A percentile compares a stretch with the other conserved stretches of the same genome.
Conservation (phyloP, 2,888 invertebrate species). For the Monopis laevigella region DNA sequence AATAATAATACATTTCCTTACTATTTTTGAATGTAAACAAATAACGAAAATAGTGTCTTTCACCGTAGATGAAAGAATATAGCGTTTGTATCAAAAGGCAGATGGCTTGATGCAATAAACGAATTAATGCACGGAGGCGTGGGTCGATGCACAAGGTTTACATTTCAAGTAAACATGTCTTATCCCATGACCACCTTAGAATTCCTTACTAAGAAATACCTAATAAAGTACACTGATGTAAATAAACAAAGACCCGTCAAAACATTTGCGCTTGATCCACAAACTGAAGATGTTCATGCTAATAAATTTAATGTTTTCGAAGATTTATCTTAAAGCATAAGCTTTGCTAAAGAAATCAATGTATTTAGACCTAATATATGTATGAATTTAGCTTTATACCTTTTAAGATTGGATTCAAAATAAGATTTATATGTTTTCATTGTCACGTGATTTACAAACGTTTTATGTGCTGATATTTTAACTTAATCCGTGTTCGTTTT, state of each 20-base stretch:
- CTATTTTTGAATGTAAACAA: conserved; percentile 1
- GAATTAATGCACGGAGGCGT: conserved; percentile 8
- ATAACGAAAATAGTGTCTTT: conserved; percentile 10
- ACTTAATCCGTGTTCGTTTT: too few species aligned
- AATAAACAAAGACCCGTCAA: conserved; percentile 6
- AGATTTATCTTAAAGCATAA: too few species aligned
- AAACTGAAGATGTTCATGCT: not conserved
- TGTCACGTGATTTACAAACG: conserved; percentile 3
- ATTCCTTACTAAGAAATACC: conserved; percentile 5
- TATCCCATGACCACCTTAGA: conserved; percentile 8
- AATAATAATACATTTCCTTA: conserved; percentile 4
- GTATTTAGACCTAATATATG: too few species aligned
- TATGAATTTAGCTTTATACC: too few species aligned
- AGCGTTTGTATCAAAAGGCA: conserved; percentile 7
- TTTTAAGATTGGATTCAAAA: too few species aligned
- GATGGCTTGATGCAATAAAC: conserved; percentile 10
- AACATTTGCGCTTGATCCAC: conserved; percentile 6
- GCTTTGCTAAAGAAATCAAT: too few species aligned
- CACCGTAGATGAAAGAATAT: conserved; percentile 8
- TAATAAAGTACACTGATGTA: not conserved
- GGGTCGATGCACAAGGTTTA: conserved; percentile 1
- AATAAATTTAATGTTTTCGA: too few species aligned
- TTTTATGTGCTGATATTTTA: too few species aligned
- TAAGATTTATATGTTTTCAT: conserved; percentile 2
- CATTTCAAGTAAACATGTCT: conserved; percentile 9